Evolutionary conservation across 2,888 invertebrate genomes (phyloP), one percentile per base, ranked within the genome.

Genomic region (Lepetodrilus schrolli): DNA sequence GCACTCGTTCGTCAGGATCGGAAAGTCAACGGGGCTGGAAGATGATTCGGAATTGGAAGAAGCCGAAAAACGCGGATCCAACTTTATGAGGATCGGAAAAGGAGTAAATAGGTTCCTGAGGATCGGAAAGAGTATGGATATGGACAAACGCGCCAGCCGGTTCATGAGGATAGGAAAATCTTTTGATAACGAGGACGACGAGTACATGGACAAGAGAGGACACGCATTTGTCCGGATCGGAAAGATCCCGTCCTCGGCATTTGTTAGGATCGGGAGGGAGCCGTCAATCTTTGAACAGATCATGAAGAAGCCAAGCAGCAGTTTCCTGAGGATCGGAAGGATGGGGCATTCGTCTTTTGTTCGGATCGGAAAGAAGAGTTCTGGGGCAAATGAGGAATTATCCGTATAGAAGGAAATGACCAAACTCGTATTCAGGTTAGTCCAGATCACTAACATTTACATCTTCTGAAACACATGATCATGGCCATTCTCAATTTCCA

Each of bases 201-300:
- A 74, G 20, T 37, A 49, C 34, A 21, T 69, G 50, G 70, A 66
- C 37, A 74, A 74, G 21, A 66, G 75, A 20, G 65, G 72, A 1
- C 74, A 74, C 21, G 76, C 80, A 30, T 81, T 81, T 70, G 76
- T 80, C n/a, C 74, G 81, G 13, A 81, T 81, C 47, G 81, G 81
- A 47, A 80, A 78, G 66, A 78, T 75, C 37, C 81, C 81, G 7
- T 77, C 80, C 7, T 78, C 77, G n/a, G 78, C 81, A 13, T 80
- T 80, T 38, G 75, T 80, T 1, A 73, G 78, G 4, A 75, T 79
- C 38, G 78, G 76, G 0, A 69, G 77, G 4, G 72, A 72, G 48
- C 72, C 72, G 10, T n/a, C n/a, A n/a, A 38, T 68, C 47, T 34
- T 38, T 4, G 71, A 50, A n/a, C 50, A 37, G 1, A 38, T 58